Conservation (phyloP, 2,797 vertebrate genomes). For the Sternarchorhynchus goeldii region DNA sequence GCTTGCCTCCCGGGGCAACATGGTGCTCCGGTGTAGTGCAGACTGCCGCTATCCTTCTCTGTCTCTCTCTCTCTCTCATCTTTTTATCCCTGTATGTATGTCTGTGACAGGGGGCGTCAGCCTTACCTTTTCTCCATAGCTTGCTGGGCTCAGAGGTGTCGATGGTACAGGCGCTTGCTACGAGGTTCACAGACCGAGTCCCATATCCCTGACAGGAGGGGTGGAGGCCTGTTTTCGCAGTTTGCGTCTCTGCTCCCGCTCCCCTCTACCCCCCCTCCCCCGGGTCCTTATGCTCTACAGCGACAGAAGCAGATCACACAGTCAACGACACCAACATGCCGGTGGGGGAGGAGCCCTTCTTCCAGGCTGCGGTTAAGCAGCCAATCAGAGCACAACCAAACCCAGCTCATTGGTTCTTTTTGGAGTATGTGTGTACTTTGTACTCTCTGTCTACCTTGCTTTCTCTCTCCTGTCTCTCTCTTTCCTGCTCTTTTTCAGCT, state of each 20-base stretch:
- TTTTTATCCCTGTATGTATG: background rate
- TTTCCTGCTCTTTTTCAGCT: slow-evolving; percentile 8
- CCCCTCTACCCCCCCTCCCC: background rate
- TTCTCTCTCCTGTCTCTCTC: slow-evolving; percentile 1
- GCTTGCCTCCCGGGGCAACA: slow-evolving; percentile 48
- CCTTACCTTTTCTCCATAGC: slow-evolving; percentile 59
- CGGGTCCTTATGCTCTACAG: slow-evolving; percentile 36
- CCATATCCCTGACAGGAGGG: slow-evolving; percentile 45
- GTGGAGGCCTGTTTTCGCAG: slow-evolving; percentile 47
- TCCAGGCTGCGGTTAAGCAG: background rate
- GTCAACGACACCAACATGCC: slow-evolving; percentile 39
- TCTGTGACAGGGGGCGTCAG: background rate
- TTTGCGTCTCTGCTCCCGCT: slow-evolving; percentile 21
- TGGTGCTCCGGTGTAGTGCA: slow-evolving; percentile 43
- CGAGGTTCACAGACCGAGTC: slow-evolving; percentile 37
- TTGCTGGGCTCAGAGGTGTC: slow-evolving; percentile 28
- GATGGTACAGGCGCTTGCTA: slow-evolving; percentile 22
- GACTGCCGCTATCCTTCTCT: slow-evolving; percentile 26
- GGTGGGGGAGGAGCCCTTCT: slow-evolving; percentile 43
- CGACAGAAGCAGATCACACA: slow-evolving; percentile 50
- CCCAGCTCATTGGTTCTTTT: slow-evolving; percentile 1
- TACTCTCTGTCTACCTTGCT: slow-evolving; percentile 47
- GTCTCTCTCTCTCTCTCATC: background rate
- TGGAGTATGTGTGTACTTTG: slow-evolving; percentile 17
- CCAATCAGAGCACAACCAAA: slow-evolving; percentile 46